Percentiles rank a stretch among this genome's conserved stretches.
These are phyloP conservation scores for Ageneiosus marmoratus DNA, from an alignment of 2,113 vertebrate genomes.

Conservation along the genomic window DNA sequence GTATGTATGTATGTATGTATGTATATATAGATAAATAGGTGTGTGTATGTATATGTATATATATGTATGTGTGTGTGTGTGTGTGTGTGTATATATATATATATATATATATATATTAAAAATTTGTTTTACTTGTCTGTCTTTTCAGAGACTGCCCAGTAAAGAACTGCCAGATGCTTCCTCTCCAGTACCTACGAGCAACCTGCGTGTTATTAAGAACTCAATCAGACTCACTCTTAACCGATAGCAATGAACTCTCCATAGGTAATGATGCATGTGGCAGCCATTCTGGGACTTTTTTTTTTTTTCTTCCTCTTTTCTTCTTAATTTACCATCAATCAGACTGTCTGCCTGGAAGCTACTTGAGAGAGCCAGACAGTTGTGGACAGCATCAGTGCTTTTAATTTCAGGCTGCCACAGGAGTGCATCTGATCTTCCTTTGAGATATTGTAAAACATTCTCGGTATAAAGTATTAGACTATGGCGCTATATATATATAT, in stretches of 20 bases:
- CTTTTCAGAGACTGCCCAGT: conserved; percentile 85
- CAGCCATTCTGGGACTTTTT: conserved; percentile 4
- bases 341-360: conserved; percentile 34
- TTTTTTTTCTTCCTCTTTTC: neutral
- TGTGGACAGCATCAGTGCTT: conserved; percentile 44
- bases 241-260: conserved; percentile 73
- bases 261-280: conserved; percentile 66
- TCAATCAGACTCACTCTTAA: conserved; percentile 97
- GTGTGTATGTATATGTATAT: too few relatives aligned
- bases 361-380: conserved; percentile 33
- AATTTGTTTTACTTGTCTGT: too few relatives aligned
- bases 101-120: neutral
- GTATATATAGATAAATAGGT: too few relatives aligned
- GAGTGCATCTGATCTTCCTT: conserved; percentile 43
- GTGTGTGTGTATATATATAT: too few relatives aligned
- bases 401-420: conserved; percentile 49
- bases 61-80: too few relatives aligned
- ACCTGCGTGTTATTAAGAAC: conserved; percentile 90
- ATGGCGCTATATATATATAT: conserved; percentile 24
- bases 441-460: conserved; percentile 34
- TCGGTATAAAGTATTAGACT: conserved; percentile 40
- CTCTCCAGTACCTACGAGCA: conserved; percentile 89
- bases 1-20: neutral
- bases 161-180: conserved; percentile 95
- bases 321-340: conserved; percentile 16